Conservation (phyloP, 92 coral and sea anemone genomes). For the Phymanthus crucifer region DNA sequence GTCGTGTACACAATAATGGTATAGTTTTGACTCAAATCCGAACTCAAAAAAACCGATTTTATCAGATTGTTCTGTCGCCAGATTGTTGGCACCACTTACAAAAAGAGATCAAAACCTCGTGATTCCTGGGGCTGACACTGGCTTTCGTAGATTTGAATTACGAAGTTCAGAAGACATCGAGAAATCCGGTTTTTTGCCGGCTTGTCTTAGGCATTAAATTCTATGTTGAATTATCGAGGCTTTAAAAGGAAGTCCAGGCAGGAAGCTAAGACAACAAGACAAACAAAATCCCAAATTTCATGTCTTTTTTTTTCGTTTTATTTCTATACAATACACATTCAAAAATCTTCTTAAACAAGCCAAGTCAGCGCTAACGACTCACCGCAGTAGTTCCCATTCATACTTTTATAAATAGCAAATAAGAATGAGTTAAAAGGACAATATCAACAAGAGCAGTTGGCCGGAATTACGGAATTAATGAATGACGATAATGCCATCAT, state of each 20-base stretch:
- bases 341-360: background rate
- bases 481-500: background rate
- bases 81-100: background rate
- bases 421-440: background rate
- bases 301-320: background rate
- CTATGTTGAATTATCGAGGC: background rate
- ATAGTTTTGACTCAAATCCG: background rate
- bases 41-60: background rate
- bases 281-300: background rate
- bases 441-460: background rate
- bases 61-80: background rate
- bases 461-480: background rate
- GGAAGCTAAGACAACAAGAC: slow-evolving; percentile 5
- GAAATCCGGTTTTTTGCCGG: background rate
- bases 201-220: background rate
- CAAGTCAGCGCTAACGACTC: background rate
- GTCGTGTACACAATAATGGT: background rate
- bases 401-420: background rate
- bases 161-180: background rate
- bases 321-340: background rate
- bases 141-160: background rate
- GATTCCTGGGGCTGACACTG: background rate
- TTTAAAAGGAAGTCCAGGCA: background rate
- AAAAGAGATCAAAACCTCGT: background rate
- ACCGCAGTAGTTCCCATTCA: background rate